Evolutionary conservation across 2,113 vertebrate species (phyloP).

Genomic region (Podilymbus podiceps): DNA sequence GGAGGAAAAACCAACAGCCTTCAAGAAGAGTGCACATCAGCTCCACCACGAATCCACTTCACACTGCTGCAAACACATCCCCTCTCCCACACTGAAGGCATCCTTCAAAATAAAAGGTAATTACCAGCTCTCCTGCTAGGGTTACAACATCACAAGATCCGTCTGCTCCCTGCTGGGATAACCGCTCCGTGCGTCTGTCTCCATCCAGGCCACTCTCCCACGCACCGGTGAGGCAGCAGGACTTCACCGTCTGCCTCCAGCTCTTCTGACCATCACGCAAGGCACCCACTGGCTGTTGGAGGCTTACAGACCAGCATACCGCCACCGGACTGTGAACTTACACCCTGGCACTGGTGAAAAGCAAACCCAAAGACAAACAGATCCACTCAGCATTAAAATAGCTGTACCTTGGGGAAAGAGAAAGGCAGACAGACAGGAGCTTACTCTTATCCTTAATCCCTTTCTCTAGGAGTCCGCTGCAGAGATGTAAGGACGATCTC

Average conservation of each 20-base stretch:
- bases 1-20: not conserved
- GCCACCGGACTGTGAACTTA: not conserved
- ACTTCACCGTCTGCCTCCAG: not conserved
- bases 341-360: not conserved
- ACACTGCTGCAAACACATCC: accelerated
- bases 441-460: not conserved
- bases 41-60: not conserved
- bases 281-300: not conserved
- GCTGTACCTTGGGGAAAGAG: not conserved
- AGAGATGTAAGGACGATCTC: not conserved
- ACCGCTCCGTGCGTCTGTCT: accelerated
- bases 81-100: not conserved
- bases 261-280: not conserved
- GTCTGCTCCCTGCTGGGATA: not conserved
- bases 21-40: not conserved
- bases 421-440: not conserved
- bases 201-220: not conserved
- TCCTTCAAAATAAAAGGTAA: not conserved
- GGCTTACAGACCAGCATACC: not conserved
- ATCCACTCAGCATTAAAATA: not conserved
- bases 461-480: not conserved
- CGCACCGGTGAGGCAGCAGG: not conserved
- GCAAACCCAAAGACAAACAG: not conserved
- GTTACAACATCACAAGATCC: not conserved
- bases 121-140: not conserved